Conservation (phyloP, 1,140 invertebrate species). For the Drosophila mojavensis region DNA sequence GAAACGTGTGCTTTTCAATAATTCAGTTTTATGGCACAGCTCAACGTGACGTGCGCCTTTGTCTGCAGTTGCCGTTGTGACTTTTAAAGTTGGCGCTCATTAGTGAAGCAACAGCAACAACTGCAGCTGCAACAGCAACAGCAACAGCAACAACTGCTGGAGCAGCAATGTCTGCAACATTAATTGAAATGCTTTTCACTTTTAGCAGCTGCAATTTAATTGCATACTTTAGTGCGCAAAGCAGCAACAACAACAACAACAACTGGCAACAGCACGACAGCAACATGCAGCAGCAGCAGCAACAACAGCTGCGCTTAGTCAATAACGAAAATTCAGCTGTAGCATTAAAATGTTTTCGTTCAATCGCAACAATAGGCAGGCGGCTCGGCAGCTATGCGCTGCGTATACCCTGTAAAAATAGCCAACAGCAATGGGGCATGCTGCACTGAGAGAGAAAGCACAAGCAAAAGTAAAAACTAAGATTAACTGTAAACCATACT, state of each 20-base stretch:
- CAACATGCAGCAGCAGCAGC: slow-evolving; percentile 8
- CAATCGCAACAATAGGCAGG: neutral
- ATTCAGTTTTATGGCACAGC: slow-evolving; percentile 70
- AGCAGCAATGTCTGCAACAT: slow-evolving; percentile 42
- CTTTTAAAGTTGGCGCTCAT: slow-evolving; percentile 55
- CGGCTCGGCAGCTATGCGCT: slow-evolving; percentile 1
- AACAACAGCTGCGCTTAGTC: slow-evolving; percentile 9
- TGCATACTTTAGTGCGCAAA: slow-evolving; percentile 40
- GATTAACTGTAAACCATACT: neutral
- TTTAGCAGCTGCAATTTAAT: slow-evolving; percentile 37
- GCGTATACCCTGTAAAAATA: neutral
- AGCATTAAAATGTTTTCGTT: slow-evolving; percentile 24
- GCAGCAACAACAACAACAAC: slow-evolving; percentile 3
- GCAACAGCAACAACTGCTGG: slow-evolving; percentile 14
- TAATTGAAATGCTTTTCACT: slow-evolving; percentile 58
- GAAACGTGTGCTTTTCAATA: slow-evolving; percentile 76
- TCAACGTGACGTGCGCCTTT: slow-evolving; percentile 39
- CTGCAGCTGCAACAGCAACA: slow-evolving; percentile 6
- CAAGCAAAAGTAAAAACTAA: neutral
- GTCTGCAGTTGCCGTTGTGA: slow-evolving; percentile 36
- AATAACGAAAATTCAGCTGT: slow-evolving; percentile 27
- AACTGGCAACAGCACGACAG: slow-evolving; percentile 4
- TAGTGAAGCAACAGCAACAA: slow-evolving; percentile 28
- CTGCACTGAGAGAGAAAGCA: no score
- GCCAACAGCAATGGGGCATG: neutral